These are phyloP conservation scores for Netelia virgata DNA, from an alignment of 2,888 invertebrate species.

Conservation along the genomic window DNA sequence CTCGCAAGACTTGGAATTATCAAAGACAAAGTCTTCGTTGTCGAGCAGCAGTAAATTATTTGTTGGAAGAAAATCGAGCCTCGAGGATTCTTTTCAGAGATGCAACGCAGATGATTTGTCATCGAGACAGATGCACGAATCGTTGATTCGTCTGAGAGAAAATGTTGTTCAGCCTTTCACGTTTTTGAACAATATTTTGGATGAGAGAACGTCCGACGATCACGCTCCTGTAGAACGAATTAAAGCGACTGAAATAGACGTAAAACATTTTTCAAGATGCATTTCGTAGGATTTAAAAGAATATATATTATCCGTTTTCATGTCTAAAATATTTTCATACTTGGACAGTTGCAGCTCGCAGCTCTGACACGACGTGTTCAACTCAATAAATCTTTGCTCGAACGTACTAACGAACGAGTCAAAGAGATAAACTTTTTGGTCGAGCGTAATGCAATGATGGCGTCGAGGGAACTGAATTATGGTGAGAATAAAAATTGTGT, in stretches of 20 bases:
- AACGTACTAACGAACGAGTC: constrained; percentile 85
- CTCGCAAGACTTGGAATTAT: constrained; percentile 33
- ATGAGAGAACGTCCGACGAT: constrained; percentile 50
- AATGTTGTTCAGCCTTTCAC: constrained; percentile 71
- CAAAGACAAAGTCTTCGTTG: not conserved
- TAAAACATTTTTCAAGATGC: constrained; percentile 52
- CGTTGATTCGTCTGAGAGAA: constrained; percentile 66
- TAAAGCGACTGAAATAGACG: constrained; percentile 74
- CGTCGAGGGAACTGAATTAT: constrained; percentile 64
- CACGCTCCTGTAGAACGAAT: constrained; percentile 30
- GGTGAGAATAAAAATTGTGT: constrained; percentile 45
- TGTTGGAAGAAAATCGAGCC: constrained; percentile 14
- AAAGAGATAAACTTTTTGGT: constrained; percentile 86
- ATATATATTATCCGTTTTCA: not conserved
- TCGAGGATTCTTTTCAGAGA: constrained; percentile 37
- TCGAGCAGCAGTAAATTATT: constrained; percentile 7
- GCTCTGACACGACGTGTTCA: constrained; percentile 85
- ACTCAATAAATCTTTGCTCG: constrained; percentile 84
- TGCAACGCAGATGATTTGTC: constrained; percentile 67
- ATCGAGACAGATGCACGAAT: constrained; percentile 63
- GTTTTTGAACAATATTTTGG: constrained; percentile 71
- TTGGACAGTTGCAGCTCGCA: constrained; percentile 82
- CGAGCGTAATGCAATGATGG: constrained; percentile 80
- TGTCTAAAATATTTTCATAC: constrained; percentile 1
- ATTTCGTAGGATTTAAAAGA: constrained; percentile 1